Base-by-base conservation (phyloP, 2,888 invertebrate species). In the Prosopocoilus inquinatus region DNA sequence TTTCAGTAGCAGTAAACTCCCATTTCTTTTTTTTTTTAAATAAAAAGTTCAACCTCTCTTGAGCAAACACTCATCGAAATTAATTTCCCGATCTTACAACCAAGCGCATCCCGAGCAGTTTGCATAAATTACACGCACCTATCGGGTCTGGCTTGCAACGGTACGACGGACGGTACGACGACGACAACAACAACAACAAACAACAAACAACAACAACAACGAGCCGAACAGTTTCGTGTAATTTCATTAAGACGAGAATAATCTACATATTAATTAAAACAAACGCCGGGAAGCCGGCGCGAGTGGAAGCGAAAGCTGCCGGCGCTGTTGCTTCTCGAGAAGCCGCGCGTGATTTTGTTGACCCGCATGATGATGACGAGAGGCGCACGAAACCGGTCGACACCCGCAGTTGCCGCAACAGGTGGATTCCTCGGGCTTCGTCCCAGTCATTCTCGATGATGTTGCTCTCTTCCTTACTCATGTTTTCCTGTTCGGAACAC, bases 331-430 rank as follows among this genome's bases (percentile, higher is more conserved):
- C 64, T 66, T 60, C 63, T 61, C 62, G 63, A 61, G 62, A 65
- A 64, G 63, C 64, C 60, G 63, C 58, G 64, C 69, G 68, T 70
- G 69, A 67, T 69, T 67, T 60, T 67, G 64, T 67, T 67, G 69
- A 70, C 70, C 68, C 57, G 61, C 59, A 58, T 54, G 60, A 58
- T 53, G 60, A n/a, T 28, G 20, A 28, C 20, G 20, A 28, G 20
- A 28, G 55, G 53, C 51, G 57, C 60, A 44, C 52, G 56, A 56
- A 64, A 64, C 64, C 64, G 62, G 64, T 64, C 60, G 67, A 63
- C 68, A 66, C 67, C 67, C 67, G 66, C 68, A 64, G 67, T 64
- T 64, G 57, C 57, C 15, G 64, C 66, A 68, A 67, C 69, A 67
- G 68, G 69, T 68, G 69, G 66, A 69, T 66, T 66, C 52, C 53